A percentile compares a stretch with the other conserved stretches of the same genome.
Evolutionary conservation across 2,888 invertebrate genomes (phyloP).

Genomic region (Athalia rosae): DNA sequence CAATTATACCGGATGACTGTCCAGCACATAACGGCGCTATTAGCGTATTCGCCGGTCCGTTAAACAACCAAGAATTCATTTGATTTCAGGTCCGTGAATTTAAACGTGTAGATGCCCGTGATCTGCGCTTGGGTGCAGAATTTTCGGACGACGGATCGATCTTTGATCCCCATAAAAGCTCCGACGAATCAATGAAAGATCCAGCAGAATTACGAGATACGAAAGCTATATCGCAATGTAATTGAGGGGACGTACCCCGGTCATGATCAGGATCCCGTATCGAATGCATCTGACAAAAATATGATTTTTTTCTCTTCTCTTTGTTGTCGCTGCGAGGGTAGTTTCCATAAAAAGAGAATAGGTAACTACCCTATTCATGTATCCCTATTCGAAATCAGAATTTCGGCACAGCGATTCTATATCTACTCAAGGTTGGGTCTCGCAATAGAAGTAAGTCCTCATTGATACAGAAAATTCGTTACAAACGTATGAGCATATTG

Average conservation of each 20-base stretch:
- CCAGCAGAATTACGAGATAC: slow-evolving; percentile 22
- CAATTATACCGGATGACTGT: no score
- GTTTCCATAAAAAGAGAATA: no score
- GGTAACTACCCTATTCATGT: no score
- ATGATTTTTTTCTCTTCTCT: background rate
- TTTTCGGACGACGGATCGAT: slow-evolving; percentile 52
- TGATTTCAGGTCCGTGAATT: slow-evolving; percentile 10
- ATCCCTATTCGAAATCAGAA: no score
- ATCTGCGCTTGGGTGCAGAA: slow-evolving; percentile 27
- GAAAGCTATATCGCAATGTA: slow-evolving; percentile 36
- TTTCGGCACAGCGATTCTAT: no score
- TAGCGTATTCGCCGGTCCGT: background rate
- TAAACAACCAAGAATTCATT: background rate
- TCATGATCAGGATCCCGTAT: background rate
- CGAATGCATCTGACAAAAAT: slow-evolving; percentile 5
- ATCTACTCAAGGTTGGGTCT: no score
- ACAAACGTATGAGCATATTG: background rate
- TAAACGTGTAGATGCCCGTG: slow-evolving; percentile 2
- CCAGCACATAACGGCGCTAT: no score
- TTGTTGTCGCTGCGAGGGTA: no score
- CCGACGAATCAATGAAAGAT: slow-evolving; percentile 9
- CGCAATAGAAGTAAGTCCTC: background rate
- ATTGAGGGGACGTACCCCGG: slow-evolving; percentile 16
- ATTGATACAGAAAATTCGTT: slow-evolving; percentile 4
- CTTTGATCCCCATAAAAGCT: slow-evolving; percentile 50